Conservation (phyloP, 1,140 invertebrate species). For the Homarus americanus region DNA sequence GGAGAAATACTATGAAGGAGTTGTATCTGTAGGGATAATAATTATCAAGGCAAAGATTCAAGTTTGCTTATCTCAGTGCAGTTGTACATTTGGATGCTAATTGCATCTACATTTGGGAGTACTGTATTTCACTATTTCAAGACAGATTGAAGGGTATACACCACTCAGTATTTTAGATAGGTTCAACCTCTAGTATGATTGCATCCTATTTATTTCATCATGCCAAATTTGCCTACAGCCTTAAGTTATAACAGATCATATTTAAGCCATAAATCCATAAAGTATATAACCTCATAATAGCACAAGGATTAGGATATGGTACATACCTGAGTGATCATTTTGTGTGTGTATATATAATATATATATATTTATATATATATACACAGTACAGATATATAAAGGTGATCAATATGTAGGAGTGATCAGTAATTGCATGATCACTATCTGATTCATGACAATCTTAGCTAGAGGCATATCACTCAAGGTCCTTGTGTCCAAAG, state of each 20-base stretch:
- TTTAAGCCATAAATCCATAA: conserved; percentile 60
- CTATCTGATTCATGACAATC: conserved; percentile 60
- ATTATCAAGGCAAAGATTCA: conserved; percentile 15
- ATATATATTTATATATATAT: conserved; percentile 27
- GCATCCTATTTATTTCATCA: conserved; percentile 67
- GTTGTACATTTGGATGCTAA: conserved; percentile 42
- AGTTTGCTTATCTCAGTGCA: conserved; percentile 31
- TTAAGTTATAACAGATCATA: conserved; percentile 47
- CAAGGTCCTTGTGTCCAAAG: conserved; percentile 54
- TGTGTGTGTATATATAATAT: conserved; percentile 51
- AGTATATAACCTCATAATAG: conserved; percentile 56
- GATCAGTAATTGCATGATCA: conserved; percentile 42
- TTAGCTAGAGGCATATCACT: conserved; percentile 71
- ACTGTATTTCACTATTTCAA: conserved; percentile 37
- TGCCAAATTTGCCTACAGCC: conserved; percentile 58
- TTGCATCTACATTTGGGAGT: conserved; percentile 35
- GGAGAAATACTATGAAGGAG: conserved; percentile 21
- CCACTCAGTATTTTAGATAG: conserved; percentile 68
- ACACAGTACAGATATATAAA: no score
- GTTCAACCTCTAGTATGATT: conserved; percentile 46
- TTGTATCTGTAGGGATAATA: conserved; percentile 10
- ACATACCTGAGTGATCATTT: conserved; percentile 44
- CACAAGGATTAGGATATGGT: conserved; percentile 50
- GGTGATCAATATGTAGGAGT: conserved; percentile 17
- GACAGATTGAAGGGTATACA: conserved; percentile 55